Evolutionary conservation across 1,140 invertebrate genomes (phyloP).

Genomic region (Drosophila dunni): DNA sequence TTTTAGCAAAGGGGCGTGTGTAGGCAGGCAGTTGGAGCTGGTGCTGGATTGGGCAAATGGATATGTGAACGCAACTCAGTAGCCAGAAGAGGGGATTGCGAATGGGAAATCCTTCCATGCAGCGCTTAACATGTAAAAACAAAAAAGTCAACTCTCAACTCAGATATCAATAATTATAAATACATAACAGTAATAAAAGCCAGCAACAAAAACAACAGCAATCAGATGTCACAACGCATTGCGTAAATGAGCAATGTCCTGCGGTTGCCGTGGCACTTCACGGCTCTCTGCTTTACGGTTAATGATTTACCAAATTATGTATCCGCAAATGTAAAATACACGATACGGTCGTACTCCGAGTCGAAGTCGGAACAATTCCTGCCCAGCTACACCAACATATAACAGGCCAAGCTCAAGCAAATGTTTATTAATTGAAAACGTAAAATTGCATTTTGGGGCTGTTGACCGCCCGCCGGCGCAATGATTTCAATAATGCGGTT

Average conservation of each 20-base stretch:
- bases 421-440: slow-evolving; percentile 83
- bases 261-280: slow-evolving; percentile 54
- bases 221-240: slow-evolving; percentile 12
- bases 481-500: slow-evolving; percentile 82
- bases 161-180: slow-evolving; percentile 49
- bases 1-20: slow-evolving; percentile 78
- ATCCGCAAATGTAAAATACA: slow-evolving; percentile 79
- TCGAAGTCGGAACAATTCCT: neutral
- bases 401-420: slow-evolving; percentile 29
- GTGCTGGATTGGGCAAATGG: slow-evolving; percentile 62
- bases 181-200: slow-evolving; percentile 23
- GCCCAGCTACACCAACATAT: slow-evolving; percentile 33
- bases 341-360: slow-evolving; percentile 6
- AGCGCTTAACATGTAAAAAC: neutral
- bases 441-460: slow-evolving; percentile 78
- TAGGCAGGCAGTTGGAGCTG: slow-evolving; percentile 61
- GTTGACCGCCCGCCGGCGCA: slow-evolving; percentile 59
- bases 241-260: slow-evolving; percentile 45
- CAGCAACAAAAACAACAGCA: neutral
- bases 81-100: slow-evolving; percentile 1
- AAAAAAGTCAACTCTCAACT: slow-evolving; percentile 11
- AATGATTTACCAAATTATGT: slow-evolving; percentile 83
- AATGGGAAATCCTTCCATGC: neutral
- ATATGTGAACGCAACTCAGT: slow-evolving; percentile 9
- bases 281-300: slow-evolving; percentile 68